These are phyloP conservation scores for Drosophila kanapiae DNA, from an alignment of 1,140 invertebrate species.

Conservation along the genomic window DNA sequence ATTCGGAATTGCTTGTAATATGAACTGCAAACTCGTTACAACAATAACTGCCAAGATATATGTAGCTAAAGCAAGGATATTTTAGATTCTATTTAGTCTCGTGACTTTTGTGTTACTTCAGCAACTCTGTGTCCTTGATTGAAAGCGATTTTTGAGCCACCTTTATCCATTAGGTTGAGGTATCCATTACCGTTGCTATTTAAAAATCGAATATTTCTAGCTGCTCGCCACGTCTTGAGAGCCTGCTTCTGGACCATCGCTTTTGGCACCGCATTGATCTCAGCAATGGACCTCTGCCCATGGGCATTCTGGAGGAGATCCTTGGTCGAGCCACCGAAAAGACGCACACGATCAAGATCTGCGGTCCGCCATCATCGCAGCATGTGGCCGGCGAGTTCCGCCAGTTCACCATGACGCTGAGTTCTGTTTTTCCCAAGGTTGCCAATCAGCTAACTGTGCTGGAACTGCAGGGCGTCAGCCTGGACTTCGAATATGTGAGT, in stretches of 20 bases:
- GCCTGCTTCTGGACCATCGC: conserved; percentile 86
- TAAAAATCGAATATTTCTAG: conserved; percentile 63
- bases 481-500: conserved; percentile 86
- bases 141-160: too few species aligned
- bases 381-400: conserved; percentile 72
- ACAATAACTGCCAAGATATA: too few species aligned
- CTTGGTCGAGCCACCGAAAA: conserved; percentile 85
- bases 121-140: neutral
- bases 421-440: conserved; percentile 76
- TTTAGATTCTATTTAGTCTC: neutral
- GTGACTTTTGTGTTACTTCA: neutral
- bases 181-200: neutral
- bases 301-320: conserved; percentile 85
- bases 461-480: conserved; percentile 86
- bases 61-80: neutral
- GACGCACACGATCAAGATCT: conserved; percentile 86
- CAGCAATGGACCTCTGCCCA: conserved; percentile 75
- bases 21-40: neutral
- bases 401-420: conserved; percentile 72
- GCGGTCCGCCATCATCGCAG: conserved; percentile 74
- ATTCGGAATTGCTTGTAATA: neutral
- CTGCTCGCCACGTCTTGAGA: conserved; percentile 85
- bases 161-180: neutral
- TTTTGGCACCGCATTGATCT: conserved; percentile 87
- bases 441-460: conserved; percentile 85